Percentiles rank a stretch among this genome's conserved stretches.
These are phyloP conservation scores for Dasypus novemcinctus DNA, from an alignment of 2,113 vertebrate genomes.

Conservation along the genomic window DNA sequence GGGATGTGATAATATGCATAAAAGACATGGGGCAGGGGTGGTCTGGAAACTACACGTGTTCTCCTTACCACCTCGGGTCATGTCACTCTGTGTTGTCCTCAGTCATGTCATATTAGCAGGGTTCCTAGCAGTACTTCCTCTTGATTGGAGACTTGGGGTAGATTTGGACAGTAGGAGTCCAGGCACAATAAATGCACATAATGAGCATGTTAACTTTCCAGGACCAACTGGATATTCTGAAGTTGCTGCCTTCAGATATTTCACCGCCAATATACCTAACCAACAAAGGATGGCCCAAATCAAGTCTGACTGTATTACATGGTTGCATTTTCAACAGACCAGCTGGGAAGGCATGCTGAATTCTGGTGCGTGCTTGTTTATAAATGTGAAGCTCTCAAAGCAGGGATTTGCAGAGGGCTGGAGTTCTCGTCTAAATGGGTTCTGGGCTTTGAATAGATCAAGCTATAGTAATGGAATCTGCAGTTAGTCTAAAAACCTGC, in stretches of 20 bases:
- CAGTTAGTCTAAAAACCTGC: neutral
- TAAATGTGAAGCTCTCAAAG: neutral
- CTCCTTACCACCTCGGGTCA: constrained; percentile 54
- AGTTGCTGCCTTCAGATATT: constrained; percentile 33
- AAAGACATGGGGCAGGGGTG: neutral
- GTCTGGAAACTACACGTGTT: neutral
- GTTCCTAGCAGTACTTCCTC: constrained; percentile 39
- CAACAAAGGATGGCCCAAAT: neutral
- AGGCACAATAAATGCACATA: constrained; percentile 58
- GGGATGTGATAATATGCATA: neutral
- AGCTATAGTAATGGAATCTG: neutral
- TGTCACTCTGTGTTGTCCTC: constrained; percentile 52
- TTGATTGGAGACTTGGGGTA: constrained; percentile 44
- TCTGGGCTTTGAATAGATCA: neutral
- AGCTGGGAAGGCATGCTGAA: neutral
- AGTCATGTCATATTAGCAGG: constrained; percentile 62
- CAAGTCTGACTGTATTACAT: constrained; percentile 20
- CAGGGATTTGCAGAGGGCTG: neutral
- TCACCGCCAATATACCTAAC: neutral
- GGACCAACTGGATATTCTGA: neutral
- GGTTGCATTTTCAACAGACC: constrained; percentile 19
- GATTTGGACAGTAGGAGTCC: constrained; percentile 42
- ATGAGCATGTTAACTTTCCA: constrained; percentile 27
- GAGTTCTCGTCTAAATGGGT: neutral
- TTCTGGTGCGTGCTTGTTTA: constrained; percentile 10